phyloP scores from a whole-genome alignment of 2,888 invertebrate genomes.

The Acleris sparsana region DNA sequence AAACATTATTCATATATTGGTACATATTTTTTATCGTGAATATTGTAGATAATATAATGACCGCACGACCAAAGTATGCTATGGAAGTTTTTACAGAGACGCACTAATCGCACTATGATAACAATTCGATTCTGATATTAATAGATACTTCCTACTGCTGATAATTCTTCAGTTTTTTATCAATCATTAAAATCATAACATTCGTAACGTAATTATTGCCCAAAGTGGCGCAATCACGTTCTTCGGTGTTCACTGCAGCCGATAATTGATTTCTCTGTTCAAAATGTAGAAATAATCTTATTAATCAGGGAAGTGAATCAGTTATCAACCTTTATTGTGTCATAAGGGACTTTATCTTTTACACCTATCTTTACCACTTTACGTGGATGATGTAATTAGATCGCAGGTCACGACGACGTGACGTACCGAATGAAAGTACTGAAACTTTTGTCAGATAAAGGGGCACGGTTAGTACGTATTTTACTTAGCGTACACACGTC shows the following conservation, averaged over 20 bases:
- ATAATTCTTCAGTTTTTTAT: conserved; percentile 8
- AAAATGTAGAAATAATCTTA: conserved; percentile 13
- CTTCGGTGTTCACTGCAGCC: conserved; percentile 4
- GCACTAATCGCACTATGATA: conserved; percentile 3
- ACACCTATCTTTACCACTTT: conserved; percentile 14
- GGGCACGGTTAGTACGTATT: conserved; percentile 2
- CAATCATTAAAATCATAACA: neutral
- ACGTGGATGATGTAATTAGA: conserved; percentile 21
- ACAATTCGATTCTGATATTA: neutral
- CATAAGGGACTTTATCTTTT: conserved; percentile 28
- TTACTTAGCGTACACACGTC: conserved; percentile 15
- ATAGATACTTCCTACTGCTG: conserved; percentile 8
- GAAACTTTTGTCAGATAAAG: conserved; percentile 1
- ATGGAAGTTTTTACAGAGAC: conserved; percentile 8
- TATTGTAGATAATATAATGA: neutral
- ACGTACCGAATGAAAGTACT: neutral
- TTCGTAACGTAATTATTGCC: conserved; percentile 16
- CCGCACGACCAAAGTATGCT: neutral
- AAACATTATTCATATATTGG: no score
- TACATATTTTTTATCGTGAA: no score
- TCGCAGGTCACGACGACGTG: conserved; percentile 14
- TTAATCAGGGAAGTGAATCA: conserved; percentile 22
- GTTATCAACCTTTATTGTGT: conserved; percentile 28
- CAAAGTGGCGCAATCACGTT: conserved; percentile 20
- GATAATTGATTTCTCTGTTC: conserved; percentile 25